Evolutionary conservation across 1,140 invertebrate genomes (phyloP), one percentile per base, ranked within the genome.

Genomic region (Aphelenchoides avenae): DNA sequence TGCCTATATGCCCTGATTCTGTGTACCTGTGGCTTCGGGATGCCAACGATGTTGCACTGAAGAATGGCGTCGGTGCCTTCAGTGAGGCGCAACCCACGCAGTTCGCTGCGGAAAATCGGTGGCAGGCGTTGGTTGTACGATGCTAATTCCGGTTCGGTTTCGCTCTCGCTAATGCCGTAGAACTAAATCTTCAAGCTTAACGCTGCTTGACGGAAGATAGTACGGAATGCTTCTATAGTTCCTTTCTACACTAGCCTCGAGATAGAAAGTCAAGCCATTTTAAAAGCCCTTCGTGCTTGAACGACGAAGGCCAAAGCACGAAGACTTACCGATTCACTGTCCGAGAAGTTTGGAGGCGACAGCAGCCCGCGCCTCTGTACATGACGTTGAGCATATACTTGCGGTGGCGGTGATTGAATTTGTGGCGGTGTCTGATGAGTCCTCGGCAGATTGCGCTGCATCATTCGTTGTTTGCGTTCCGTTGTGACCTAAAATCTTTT

Each of bases 61-160:
- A 75, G 31, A 27, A 75, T 71, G 3, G 71, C 73, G 50, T 75
- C 72, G 7, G 71, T 75, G 34, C 72, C 72, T 53, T 75, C 72
- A 1, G 68, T 74, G 11, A 75, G 51, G 9, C 66, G 41, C 9
- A 77, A 39, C 20, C 66, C 67, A 22, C 61, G 26, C 1, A 75
- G 51, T 33, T 68, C 63, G 18, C 27, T 60, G 18, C 63, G 26
- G n/a, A 77, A 64, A 29, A 48, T 53, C 18, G 57, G 60, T 33
- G 40, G 47, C 6, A 34, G 7, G 4, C 7, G 56, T 47, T 41
- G 46, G 29, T 53, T 30, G 36, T 18, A 15, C 4, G 58, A 50
- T 3, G 50, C 55, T 2, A 70, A 34, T 48, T 72, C 70, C 0
- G 70, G 61, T 31, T 72, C 70, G 0, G 70, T 73, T 40, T 73